Conservation (phyloP, 35 echinoderm and acorn worm species). For the Apostichopus japonicus region DNA sequence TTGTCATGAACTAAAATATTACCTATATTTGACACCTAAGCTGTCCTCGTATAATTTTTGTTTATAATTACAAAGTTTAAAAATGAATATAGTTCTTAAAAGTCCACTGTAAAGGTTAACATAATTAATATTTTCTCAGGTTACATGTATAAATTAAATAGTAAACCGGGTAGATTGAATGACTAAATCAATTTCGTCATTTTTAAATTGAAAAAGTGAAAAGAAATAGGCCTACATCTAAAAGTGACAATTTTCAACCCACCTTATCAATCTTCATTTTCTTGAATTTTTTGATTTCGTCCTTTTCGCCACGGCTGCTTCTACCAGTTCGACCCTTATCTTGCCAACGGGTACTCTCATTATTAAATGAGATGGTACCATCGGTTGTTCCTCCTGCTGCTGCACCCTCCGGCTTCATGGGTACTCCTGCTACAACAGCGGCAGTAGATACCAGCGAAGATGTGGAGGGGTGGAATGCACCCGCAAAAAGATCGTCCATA, state of each 20-base stretch:
- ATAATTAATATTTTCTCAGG: neutral
- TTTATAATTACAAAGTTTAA: too few relatives aligned
- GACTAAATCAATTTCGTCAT: too few relatives aligned
- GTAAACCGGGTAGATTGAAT: too few relatives aligned
- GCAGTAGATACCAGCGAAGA: constrained; percentile 57
- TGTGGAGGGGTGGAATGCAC: constrained; percentile 22
- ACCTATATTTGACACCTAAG: too few relatives aligned
- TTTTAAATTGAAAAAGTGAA: too few relatives aligned
- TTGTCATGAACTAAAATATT: too few relatives aligned
- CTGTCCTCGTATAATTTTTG: too few relatives aligned
- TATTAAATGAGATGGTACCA: constrained; percentile 35
- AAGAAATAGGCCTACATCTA: too few relatives aligned
- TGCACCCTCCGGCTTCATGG: constrained; percentile 22
- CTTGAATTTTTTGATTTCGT: constrained; percentile 85
- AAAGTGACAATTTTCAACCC: neutral
- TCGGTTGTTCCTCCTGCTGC: neutral
- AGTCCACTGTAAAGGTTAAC: neutral
- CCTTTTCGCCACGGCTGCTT: constrained; percentile 56
- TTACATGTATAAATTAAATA: too few relatives aligned
- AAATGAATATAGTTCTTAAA: too few relatives aligned
- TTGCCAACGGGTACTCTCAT: constrained; percentile 59
- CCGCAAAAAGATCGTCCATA: constrained; percentile 59
- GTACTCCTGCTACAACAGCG: constrained; percentile 44
- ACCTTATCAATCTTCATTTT: constrained; percentile 97
- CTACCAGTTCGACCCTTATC: constrained; percentile 36